A percentile compares a stretch with the other conserved stretches of the same genome.
Evolutionary conservation across 2,113 vertebrate species (phyloP).

Genomic region (Corydoras maculifer): DNA sequence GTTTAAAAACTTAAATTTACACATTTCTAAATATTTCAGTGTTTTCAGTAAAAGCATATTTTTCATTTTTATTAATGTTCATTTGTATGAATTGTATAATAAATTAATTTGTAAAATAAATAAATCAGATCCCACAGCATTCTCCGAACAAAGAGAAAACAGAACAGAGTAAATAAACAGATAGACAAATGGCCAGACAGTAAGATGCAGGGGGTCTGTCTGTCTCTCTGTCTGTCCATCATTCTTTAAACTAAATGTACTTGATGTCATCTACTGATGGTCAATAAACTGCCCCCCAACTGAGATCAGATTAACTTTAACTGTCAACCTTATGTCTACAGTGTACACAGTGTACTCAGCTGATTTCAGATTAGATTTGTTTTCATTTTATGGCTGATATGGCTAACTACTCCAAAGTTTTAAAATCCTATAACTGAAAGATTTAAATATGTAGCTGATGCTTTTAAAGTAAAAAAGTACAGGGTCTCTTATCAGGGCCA

Average conservation of each 20-base stretch:
- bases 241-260: constrained; percentile 4
- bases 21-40: too few species aligned
- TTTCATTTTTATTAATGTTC: background rate
- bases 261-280: constrained; percentile 27
- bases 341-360: background rate
- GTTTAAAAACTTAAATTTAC: too few species aligned
- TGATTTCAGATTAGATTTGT: background rate
- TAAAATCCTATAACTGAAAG: too few species aligned
- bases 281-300: constrained; percentile 30
- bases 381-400: too few species aligned
- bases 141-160: background rate
- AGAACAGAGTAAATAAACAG: background rate
- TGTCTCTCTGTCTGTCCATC: constrained; percentile 11
- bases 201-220: background rate
- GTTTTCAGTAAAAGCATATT: background rate
- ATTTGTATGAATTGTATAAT: too few species aligned
- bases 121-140: background rate
- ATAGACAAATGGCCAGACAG: constrained; percentile 4
- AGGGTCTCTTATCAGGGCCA: too few species aligned
- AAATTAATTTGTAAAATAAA: background rate
- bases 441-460: too few species aligned
- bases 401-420: too few species aligned
- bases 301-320: constrained; percentile 23
- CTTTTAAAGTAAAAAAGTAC: too few species aligned
- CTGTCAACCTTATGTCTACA: constrained; percentile 34